A percentile compares a stretch with the other conserved stretches of the same genome.
Evolutionary conservation across 2,113 vertebrate species (phyloP).

Genomic region (Hepsetus odoe): DNA sequence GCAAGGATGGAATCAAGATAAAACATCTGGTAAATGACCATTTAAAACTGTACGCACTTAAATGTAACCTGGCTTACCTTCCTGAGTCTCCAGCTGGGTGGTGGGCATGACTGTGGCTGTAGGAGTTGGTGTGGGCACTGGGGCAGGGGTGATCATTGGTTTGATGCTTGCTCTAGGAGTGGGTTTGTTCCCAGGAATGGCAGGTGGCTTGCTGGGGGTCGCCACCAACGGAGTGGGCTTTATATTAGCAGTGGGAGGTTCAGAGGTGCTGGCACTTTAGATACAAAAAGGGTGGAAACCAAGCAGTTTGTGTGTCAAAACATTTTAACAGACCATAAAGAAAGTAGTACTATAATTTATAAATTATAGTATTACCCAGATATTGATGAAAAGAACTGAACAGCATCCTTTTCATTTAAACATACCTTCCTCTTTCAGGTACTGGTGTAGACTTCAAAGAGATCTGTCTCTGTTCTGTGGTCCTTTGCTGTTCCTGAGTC

Average conservation of each 20-base stretch:
- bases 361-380: neutral
- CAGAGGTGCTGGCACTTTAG: slow-evolving; percentile 87
- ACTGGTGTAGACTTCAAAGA: slow-evolving; percentile 89
- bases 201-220: slow-evolving; percentile 90
- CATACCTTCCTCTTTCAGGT: slow-evolving; percentile 93
- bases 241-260: slow-evolving; percentile 97
- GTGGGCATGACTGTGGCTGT: slow-evolving; percentile 99
- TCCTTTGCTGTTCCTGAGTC: slow-evolving; percentile 91
- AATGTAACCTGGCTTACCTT: slow-evolving; percentile 85
- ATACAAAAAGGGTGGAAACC: slow-evolving; percentile 16
- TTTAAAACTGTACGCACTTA: no score
- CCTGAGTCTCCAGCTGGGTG: slow-evolving; percentile 94
- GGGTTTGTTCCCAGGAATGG: slow-evolving; percentile 91
- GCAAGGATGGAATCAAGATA: no score
- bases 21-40: neutral
- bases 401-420: neutral
- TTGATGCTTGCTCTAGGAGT: slow-evolving; percentile 96
- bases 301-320: neutral
- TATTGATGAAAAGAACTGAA: neutral
- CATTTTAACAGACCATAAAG: no score
- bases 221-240: slow-evolving; percentile 95
- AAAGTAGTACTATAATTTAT: no score
- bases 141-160: slow-evolving; percentile 96
- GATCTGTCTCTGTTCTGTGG: slow-evolving; percentile 83
- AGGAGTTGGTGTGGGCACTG: slow-evolving; percentile 91